phyloP scores from a whole-genome alignment of 1,140 invertebrate genomes.

The Anastrepha obliqua region DNA sequence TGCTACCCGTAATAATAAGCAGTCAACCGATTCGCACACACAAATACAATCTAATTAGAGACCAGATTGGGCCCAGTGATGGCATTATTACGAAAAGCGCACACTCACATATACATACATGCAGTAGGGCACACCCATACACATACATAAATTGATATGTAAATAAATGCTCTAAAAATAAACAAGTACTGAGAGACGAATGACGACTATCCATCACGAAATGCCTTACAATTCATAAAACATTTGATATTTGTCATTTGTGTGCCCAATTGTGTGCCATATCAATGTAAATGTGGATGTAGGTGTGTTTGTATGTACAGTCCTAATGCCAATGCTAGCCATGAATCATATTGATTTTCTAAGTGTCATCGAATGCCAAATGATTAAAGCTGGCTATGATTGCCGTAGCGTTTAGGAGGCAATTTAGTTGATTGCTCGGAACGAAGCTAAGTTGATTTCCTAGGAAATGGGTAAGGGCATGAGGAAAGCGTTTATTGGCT shows the following conservation, averaged over 20 bases:
- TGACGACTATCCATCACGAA: no score
- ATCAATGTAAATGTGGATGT: no score
- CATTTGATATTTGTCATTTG: neutral
- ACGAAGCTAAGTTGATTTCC: neutral
- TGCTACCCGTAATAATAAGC: neutral
- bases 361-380: neutral
- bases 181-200: no score
- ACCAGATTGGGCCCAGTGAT: neutral
- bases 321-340: neutral
- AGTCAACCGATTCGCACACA: neutral
- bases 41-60: neutral
- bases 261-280: neutral
- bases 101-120: neutral
- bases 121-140: neutral
- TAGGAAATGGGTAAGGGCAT: neutral
- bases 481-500: no score
- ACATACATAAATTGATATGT: neutral
- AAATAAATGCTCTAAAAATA: neutral
- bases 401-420: neutral
- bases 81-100: neutral
- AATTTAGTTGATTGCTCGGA: slow-evolving; percentile 5
- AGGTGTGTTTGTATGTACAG: neutral
- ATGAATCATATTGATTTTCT: neutral
- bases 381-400: neutral
- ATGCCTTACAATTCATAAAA: neutral